Base-by-base conservation (phyloP, 1,140 invertebrate genomes). In the Neelides sp. region DNA sequence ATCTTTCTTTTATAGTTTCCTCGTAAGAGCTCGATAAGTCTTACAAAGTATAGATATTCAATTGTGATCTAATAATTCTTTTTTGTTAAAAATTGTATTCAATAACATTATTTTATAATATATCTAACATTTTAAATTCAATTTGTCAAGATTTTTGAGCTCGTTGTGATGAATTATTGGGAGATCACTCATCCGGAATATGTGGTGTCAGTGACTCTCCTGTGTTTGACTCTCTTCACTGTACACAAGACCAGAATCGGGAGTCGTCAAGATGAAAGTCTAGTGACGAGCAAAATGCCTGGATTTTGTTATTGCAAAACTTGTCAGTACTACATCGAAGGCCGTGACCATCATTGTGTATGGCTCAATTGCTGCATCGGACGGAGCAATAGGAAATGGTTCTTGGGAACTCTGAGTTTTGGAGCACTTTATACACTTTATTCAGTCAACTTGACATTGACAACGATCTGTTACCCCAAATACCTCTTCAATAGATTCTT, bases 1-100 rank as follows among this genome's bases (percentile, higher is more conserved):
- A 72, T 28, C 73, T 75, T 59, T 78, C 74, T 40, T 66, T 71
- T 34, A 71, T 74, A 61, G 75, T 75, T 63, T 68, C 27, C 27
- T 50, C 22, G 52, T 65, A 61, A 48, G 61, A 56, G 37, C 61
- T 60, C 22, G 55, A 55, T 47, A 64, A 68, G n/a, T n/a, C n/a
- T n/a, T n/a, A n/a, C n/a, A n/a, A 8, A 34, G 30, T 34, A 34
- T 10, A 34, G 8, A 10, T 8, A 10, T 34, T 10, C 30, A 10
- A 10, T 34, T 34, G 30, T 34, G 8, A 10, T 34, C 8, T 34
- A 8, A n/a, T n/a, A n/a, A n/a, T n/a, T n/a, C n/a, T n/a, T n/a
- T n/a, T n/a, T n/a, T n/a, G n/a, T n/a, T n/a, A n/a, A n/a, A n/a
- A n/a, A n/a, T n/a, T n/a, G n/a, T n/a, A n/a, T n/a, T n/a, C n/a